Percentiles rank a stretch among this genome's conserved stretches.
These are phyloP conservation scores for Calosoma granatense DNA, from an alignment of 1,140 invertebrate genomes.

Conservation along the genomic window DNA sequence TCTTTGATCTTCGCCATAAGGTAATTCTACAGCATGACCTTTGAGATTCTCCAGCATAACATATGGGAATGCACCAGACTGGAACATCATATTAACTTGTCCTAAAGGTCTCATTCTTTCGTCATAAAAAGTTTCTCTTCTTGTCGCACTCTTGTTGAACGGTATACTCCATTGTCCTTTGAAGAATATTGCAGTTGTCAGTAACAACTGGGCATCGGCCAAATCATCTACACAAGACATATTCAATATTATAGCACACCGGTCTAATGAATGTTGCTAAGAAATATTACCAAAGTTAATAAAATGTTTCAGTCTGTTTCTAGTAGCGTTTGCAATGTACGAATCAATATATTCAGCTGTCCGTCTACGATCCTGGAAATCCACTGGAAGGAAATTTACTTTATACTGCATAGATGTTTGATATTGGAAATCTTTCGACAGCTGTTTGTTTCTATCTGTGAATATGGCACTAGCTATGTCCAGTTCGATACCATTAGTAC, in stretches of 20 bases:
- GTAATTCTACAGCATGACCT: slow-evolving; percentile 56
- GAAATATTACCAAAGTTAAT: slow-evolving; percentile 39
- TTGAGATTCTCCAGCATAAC: slow-evolving; percentile 42
- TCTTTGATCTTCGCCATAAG: slow-evolving; percentile 53
- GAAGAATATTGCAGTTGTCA: slow-evolving; percentile 73
- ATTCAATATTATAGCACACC: not conserved
- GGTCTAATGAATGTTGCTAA: slow-evolving; percentile 21
- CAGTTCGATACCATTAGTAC: slow-evolving; percentile 17
- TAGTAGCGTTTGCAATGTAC: slow-evolving; percentile 50
- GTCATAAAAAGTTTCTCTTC: slow-evolving; percentile 39
- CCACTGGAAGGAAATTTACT: slow-evolving; percentile 41
- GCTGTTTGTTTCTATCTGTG: slow-evolving; percentile 17
- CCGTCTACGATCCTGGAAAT: slow-evolving; percentile 42
- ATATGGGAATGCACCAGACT: slow-evolving; percentile 41
- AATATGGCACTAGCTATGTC: slow-evolving; percentile 29
- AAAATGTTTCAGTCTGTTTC: slow-evolving; percentile 54
- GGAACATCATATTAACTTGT: slow-evolving; percentile 52
- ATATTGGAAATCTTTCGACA: slow-evolving; percentile 20
- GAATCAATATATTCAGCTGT: slow-evolving; percentile 50
- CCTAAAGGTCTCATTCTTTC: slow-evolving; percentile 38
- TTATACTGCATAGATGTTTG: slow-evolving; percentile 46
- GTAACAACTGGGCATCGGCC: slow-evolving; percentile 47
- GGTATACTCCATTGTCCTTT: slow-evolving; percentile 67
- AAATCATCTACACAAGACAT: slow-evolving; percentile 31
- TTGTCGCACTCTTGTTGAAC: slow-evolving; percentile 57